Percentiles rank a stretch among this genome's conserved stretches.
phyloP scores from a whole-genome alignment of 2,113 vertebrate genomes.

The Apodemus speciosus region DNA sequence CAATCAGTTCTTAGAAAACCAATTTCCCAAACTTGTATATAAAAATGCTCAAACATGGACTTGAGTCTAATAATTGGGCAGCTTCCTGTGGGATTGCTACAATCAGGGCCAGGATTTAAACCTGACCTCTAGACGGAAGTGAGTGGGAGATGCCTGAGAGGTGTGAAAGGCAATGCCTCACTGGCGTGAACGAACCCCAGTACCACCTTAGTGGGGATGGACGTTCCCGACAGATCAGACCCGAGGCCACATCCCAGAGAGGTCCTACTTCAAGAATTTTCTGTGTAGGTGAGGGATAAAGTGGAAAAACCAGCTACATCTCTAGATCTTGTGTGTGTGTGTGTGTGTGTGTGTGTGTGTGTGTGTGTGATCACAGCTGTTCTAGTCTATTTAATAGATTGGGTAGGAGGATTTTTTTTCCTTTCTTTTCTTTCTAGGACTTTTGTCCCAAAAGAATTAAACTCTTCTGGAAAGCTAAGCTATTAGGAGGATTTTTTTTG shows the following conservation, averaged over 20 bases:
- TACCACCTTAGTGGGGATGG: neutral
- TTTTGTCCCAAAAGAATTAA: neutral
- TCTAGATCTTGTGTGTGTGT: neutral
- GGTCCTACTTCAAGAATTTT: neutral
- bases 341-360: too few species aligned
- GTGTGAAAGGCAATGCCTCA: neutral
- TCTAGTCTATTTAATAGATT: neutral
- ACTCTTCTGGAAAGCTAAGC: neutral
- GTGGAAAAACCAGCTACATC: neutral
- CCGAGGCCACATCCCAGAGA: neutral
- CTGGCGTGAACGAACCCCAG: neutral
- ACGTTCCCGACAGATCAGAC: neutral
- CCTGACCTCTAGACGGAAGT: neutral
- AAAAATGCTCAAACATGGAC: neutral
- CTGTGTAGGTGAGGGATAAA: neutral
- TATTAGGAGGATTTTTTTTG: neutral
- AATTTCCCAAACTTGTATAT: neutral
- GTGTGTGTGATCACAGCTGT: neutral
- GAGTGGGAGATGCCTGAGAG: neutral
- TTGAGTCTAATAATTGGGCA: constrained; percentile 3
- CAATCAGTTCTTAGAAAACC: neutral
- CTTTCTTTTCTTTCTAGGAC: neutral
- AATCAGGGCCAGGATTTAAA: neutral
- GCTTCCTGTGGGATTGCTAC: neutral
- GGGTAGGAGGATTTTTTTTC: neutral